phyloP scores from a whole-genome alignment of 2,888 invertebrate genomes.

The Nowickia ferox region DNA sequence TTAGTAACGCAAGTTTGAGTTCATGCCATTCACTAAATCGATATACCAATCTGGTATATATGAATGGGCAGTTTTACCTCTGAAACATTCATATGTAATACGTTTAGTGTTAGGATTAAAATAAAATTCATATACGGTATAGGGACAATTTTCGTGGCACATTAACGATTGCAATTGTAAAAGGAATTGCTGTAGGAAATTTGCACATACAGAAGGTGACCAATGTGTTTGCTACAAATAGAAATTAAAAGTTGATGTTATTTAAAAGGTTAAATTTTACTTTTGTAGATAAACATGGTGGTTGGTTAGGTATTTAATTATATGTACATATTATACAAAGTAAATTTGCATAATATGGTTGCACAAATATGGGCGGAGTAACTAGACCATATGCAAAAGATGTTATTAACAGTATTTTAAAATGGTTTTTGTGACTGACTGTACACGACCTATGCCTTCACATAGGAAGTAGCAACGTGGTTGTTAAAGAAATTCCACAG shows the following conservation, averaged over 20 bases:
- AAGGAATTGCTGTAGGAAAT: slow-evolving; percentile 87
- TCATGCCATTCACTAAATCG: slow-evolving; percentile 56
- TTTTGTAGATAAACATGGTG: no score
- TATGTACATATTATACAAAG: no score
- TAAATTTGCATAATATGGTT: no score
- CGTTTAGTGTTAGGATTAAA: slow-evolving; percentile 73
- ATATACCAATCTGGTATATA: slow-evolving; percentile 79
- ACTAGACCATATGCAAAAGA: no score
- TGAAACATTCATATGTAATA: slow-evolving; percentile 72
- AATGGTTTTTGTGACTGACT: no score
- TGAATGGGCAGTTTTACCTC: slow-evolving; percentile 74
- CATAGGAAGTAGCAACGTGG: no score
- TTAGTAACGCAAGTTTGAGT: background rate
- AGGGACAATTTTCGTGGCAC: slow-evolving; percentile 75
- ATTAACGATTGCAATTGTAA: slow-evolving; percentile 84
- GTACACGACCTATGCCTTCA: no score
- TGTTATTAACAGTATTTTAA: no score
- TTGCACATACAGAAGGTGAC: slow-evolving; percentile 87
- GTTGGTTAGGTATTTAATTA: no score
- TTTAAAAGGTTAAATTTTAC: no score
- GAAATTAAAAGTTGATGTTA: background rate
- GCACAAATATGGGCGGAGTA: no score
- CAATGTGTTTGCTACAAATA: slow-evolving; percentile 84
- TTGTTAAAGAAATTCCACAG: no score
- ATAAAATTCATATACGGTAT: slow-evolving; percentile 77